Percentiles rank a stretch among this genome's conserved stretches.
phyloP scores from a whole-genome alignment of 2,797 vertebrate species.

The Bradypus variegatus region DNA sequence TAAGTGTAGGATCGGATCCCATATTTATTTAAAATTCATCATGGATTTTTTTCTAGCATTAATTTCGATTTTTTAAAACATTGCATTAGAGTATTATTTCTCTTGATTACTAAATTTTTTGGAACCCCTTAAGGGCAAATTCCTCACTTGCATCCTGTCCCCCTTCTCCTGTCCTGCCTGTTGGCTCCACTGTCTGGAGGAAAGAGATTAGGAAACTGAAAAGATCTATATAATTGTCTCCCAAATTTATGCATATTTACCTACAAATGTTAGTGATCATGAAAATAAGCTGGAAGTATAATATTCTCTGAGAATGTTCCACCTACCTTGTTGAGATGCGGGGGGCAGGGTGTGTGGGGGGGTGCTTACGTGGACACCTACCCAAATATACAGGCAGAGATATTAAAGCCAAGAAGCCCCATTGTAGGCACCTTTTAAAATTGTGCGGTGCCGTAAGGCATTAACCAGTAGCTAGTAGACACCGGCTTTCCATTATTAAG shows the following conservation, averaged over 20 bases:
- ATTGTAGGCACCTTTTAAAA: not conserved
- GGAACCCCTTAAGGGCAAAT: accelerated
- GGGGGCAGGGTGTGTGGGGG: too few relatives aligned
- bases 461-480: not conserved
- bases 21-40: not conserved
- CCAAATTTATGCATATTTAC: not conserved
- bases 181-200: not conserved
- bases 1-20: not conserved
- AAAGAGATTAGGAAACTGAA: not conserved
- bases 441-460: accelerated
- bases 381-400: not conserved
- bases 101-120: not conserved
- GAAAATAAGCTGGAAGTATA: not conserved
- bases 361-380: too few relatives aligned
- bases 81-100: not conserved
- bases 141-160: not conserved
- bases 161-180: not conserved
- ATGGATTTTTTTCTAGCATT: not conserved
- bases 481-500: not conserved
- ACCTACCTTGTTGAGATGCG: not conserved
- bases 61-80: not conserved
- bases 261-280: not conserved
- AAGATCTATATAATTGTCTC: not conserved
- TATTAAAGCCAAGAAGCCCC: not conserved
- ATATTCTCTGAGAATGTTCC: not conserved